Evolutionary conservation across 2,113 vertebrate species (phyloP).

Genomic region (Tragulus kanchil): DNA sequence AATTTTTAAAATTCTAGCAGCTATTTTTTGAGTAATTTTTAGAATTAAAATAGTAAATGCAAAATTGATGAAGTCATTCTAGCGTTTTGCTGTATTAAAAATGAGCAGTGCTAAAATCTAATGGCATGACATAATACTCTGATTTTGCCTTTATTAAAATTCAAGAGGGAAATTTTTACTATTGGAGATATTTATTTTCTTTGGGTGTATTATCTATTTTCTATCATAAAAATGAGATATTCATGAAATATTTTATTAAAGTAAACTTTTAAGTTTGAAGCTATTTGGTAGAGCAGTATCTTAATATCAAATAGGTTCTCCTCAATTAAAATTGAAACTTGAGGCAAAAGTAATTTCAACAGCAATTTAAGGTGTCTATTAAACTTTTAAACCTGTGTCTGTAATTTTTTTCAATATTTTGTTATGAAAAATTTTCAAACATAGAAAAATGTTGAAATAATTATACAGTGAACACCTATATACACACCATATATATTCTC

Average conservation of each 20-base stretch:
- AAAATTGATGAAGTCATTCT: constrained; percentile 24
- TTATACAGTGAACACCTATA: background rate
- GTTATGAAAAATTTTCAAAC: background rate
- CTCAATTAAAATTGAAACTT: constrained; percentile 54
- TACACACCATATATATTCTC: background rate
- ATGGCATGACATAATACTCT: constrained; percentile 5
- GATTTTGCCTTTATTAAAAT: constrained; percentile 41
- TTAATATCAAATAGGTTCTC: constrained; percentile 34
- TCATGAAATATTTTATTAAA: constrained; percentile 50
- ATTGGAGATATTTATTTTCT: constrained; percentile 22
- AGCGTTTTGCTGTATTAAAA: constrained; percentile 50
- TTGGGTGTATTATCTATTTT: background rate
- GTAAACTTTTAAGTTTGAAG: constrained; percentile 10
- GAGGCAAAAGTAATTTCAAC: constrained; percentile 20
- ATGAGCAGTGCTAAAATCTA: constrained; percentile 14
- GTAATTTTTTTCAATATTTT: constrained; percentile 7
- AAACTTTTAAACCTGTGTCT: constrained; percentile 11
- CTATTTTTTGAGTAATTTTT: background rate
- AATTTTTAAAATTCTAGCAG: constrained; percentile 5
- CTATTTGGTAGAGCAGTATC: constrained; percentile 45
- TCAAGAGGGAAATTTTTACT: constrained; percentile 21
- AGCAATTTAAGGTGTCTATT: background rate
- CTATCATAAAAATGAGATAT: constrained; percentile 37
- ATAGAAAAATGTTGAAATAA: background rate
- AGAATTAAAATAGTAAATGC: constrained; percentile 45